A percentile compares a stretch with the other conserved stretches of the same genome.
Conservation (phyloP, 2,113 vertebrate genomes). For the Amblyornis subalaris region DNA sequence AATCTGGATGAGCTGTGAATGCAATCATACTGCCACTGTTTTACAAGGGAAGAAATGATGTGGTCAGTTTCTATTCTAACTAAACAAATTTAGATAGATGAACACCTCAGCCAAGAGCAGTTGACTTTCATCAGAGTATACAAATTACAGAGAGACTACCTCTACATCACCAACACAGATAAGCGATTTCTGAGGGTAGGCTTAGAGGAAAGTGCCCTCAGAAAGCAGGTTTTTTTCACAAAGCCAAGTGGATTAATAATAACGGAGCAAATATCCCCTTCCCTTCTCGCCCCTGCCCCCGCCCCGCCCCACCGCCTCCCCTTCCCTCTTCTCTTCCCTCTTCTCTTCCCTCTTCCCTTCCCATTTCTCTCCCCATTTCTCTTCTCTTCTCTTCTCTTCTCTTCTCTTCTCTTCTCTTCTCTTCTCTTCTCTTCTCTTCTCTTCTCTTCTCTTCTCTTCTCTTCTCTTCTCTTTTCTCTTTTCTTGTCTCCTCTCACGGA, state of each 20-base stretch:
- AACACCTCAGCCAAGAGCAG: not conserved
- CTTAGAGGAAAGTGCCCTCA: not conserved
- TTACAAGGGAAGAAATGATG: not conserved
- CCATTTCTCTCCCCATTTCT: no score
- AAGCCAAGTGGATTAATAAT: not conserved
- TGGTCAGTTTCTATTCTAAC: not conserved
- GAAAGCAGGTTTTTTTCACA: not conserved
- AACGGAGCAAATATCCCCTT: not conserved
- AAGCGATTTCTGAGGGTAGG: not conserved
- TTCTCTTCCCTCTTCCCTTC: no score
- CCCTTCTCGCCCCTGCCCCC: fast-evolving
- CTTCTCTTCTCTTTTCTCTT: no score
- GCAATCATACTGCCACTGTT: not conserved
- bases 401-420: no score
- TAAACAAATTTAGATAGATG: not conserved
- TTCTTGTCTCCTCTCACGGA: not conserved
- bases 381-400: no score
- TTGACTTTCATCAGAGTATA: not conserved
- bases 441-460: not conserved
- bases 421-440: not conserved
- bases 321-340: not conserved
- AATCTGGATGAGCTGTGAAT: not conserved
- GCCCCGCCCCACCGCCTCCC: no score
- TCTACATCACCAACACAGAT: not conserved
- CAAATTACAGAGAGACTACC: not conserved